Percentiles rank a stretch among this genome's conserved stretches.
Conservation (phyloP, 2,888 invertebrate species). For the Hoplodrina blanda region DNA sequence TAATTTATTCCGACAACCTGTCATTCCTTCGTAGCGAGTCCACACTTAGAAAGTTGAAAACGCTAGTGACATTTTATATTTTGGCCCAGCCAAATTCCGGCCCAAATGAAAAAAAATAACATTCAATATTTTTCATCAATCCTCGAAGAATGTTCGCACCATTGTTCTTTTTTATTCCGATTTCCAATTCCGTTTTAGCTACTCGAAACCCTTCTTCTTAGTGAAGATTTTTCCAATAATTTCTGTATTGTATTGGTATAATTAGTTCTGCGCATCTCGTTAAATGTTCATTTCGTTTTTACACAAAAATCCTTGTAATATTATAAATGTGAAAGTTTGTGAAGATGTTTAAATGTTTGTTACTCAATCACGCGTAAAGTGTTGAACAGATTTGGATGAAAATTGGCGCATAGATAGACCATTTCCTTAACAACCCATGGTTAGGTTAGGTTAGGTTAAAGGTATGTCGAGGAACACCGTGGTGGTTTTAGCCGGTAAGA, state of each 20-base stretch:
- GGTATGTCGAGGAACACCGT: too few relatives aligned
- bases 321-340: too few relatives aligned
- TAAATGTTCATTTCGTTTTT: neutral
- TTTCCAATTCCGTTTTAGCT: conserved; percentile 22
- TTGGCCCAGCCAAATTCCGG: conserved; percentile 28
- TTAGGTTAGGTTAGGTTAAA: too few relatives aligned
- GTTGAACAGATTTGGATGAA: too few relatives aligned
- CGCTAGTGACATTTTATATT: conserved; percentile 55
- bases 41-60: conserved; percentile 57
- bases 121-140: conserved; percentile 45
- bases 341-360: too few relatives aligned
- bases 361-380: too few relatives aligned
- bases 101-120: conserved; percentile 23
- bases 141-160: conserved; percentile 6
- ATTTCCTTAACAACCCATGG: too few relatives aligned
- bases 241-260: conserved; percentile 17
- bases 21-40: conserved; percentile 58
- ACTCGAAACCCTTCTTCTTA: conserved; percentile 3
- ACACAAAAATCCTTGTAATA: too few relatives aligned
- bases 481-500: too few relatives aligned
- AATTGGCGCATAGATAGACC: too few relatives aligned
- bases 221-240: conserved; percentile 30
- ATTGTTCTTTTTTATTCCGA: conserved; percentile 35
- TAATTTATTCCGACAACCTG: conserved; percentile 71
- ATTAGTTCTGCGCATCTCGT: conserved; percentile 11